These are phyloP conservation scores for Phainopepla nitens DNA, from an alignment of 2,113 vertebrate species.

Conservation along the genomic window DNA sequence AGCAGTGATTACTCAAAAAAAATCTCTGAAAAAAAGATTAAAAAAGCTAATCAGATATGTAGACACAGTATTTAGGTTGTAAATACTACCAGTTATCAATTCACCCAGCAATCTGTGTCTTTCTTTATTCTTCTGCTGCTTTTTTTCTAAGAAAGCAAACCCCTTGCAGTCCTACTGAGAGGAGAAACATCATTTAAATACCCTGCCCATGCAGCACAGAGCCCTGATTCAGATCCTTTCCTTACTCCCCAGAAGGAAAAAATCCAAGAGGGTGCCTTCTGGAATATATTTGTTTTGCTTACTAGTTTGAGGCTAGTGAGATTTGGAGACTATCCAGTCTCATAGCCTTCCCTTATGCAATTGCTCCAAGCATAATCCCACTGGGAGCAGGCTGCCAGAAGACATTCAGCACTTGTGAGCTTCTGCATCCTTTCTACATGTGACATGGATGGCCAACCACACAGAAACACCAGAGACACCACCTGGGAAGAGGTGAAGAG, in stretches of 20 bases:
- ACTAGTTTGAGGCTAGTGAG: neutral
- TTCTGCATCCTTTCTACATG: neutral
- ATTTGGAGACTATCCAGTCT: neutral
- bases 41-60: neutral
- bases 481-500: neutral
- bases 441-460: neutral
- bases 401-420: neutral
- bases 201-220: neutral
- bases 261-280: neutral
- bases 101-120: neutral
- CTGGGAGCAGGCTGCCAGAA: neutral
- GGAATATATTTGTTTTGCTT: neutral
- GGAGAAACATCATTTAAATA: neutral
- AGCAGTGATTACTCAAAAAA: neutral
- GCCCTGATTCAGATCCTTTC: neutral
- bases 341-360: neutral
- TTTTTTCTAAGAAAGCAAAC: neutral
- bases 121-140: neutral
- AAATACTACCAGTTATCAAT: constrained; percentile 1
- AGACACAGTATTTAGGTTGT: constrained; percentile 12
- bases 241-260: neutral
- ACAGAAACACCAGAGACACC: neutral
- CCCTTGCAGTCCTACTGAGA: neutral
- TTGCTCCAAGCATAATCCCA: neutral
- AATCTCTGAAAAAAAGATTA: neutral